Evolutionary conservation across 2,888 invertebrate genomes (phyloP).

Genomic region (Cremastobaeus sp.): DNA sequence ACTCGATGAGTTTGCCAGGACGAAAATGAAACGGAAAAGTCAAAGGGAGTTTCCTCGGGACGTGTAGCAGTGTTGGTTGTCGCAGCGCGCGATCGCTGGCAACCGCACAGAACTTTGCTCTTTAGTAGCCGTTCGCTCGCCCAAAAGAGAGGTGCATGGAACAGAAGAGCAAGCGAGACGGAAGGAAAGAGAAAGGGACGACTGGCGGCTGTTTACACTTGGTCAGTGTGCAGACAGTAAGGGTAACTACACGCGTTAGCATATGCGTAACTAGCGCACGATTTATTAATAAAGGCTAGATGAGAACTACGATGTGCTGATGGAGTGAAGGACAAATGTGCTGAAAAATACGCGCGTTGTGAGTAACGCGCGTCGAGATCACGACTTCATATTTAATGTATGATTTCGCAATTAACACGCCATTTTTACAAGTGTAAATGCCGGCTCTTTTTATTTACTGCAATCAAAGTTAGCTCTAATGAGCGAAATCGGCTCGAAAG

Average conservation of each 20-base stretch:
- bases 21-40: conserved; percentile 50
- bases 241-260: conserved; percentile 46
- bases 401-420: too few species aligned
- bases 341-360: too few species aligned
- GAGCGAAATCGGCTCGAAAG: too few species aligned
- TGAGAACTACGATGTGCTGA: neutral
- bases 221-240: conserved; percentile 47
- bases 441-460: too few species aligned
- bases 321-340: too few species aligned
- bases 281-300: conserved; percentile 44
- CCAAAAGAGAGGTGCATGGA: conserved; percentile 21
- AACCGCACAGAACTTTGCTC: conserved; percentile 50
- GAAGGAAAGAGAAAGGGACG: conserved; percentile 37
- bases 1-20: conserved; percentile 29
- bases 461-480: too few species aligned
- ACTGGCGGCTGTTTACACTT: conserved; percentile 55
- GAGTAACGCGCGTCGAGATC: too few species aligned
- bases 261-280: conserved; percentile 41
- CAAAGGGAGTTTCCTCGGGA: conserved; percentile 38
- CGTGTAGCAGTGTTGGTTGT: conserved; percentile 34
- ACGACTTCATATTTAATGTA: too few species aligned
- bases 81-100: conserved; percentile 23
- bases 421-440: too few species aligned
- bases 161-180: neutral
- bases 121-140: conserved; percentile 36